Percentiles rank a stretch among this genome's conserved stretches.
phyloP scores from a whole-genome alignment of 2,888 invertebrate species.

The Nomada flava region DNA sequence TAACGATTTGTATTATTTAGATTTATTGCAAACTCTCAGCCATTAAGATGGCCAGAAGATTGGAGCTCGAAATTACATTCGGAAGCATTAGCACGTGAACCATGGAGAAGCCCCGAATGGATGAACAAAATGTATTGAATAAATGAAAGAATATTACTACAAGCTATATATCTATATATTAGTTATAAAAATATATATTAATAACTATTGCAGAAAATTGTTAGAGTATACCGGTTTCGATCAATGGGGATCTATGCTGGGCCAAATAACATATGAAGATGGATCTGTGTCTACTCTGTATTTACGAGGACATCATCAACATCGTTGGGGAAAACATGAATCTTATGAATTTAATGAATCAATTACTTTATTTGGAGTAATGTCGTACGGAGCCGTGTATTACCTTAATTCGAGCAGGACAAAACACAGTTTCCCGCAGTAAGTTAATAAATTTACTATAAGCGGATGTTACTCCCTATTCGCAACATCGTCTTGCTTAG shows the following conservation, averaged over 20 bases:
- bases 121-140: slow-evolving; percentile 85
- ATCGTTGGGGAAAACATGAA: slow-evolving; percentile 83
- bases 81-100: slow-evolving; percentile 86
- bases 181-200: not conserved
- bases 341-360: slow-evolving; percentile 77
- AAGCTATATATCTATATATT: not conserved
- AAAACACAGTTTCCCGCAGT: slow-evolving; percentile 86
- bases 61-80: slow-evolving; percentile 86
- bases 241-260: slow-evolving; percentile 88
- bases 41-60: slow-evolving; percentile 86
- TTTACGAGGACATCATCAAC: slow-evolving; percentile 85
- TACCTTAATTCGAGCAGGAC: slow-evolving; percentile 86
- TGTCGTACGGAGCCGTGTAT: slow-evolving; percentile 86
- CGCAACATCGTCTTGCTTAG: not conserved
- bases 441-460: slow-evolving; percentile 76
- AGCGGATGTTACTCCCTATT: not conserved
- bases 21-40: slow-evolving; percentile 85
- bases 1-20: slow-evolving; percentile 81
- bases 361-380: slow-evolving; percentile 82
- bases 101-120: slow-evolving; percentile 87
- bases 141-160: not conserved
- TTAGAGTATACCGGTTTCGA: slow-evolving; percentile 85
- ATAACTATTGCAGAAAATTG: slow-evolving; percentile 78
- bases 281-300: slow-evolving; percentile 83
- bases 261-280: slow-evolving; percentile 85